phyloP scores from a whole-genome alignment of 1,140 invertebrate genomes.

The Cyclina sinensis region DNA sequence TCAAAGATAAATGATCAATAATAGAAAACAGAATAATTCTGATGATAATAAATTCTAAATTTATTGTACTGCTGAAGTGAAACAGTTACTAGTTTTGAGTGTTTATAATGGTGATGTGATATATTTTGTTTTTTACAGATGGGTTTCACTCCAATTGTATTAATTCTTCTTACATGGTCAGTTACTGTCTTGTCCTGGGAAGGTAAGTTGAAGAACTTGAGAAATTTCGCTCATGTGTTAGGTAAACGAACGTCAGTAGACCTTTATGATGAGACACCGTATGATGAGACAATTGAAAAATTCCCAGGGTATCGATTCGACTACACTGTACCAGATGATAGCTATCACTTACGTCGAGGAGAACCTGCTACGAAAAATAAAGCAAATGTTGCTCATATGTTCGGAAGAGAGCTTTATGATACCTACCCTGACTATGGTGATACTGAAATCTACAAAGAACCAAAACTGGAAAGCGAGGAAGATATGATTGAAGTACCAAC shows the following conservation, averaged over 20 bases:
- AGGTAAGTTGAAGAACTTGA: not conserved
- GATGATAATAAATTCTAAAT: too few relatives aligned
- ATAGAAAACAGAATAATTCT: too few relatives aligned
- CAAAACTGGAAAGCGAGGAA: not conserved
- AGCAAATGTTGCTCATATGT: slow-evolving; percentile 5
- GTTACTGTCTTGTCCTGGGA: not conserved
- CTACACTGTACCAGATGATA: not conserved
- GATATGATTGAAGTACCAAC: not conserved
- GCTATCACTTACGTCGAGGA: not conserved
- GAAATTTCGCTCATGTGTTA: slow-evolving; percentile 12
- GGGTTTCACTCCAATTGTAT: not conserved
- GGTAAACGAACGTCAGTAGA: not conserved
- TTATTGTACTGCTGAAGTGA: too few relatives aligned
- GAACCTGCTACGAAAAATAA: not conserved
- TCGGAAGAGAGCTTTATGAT: slow-evolving; percentile 16
- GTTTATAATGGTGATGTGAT: too few relatives aligned
- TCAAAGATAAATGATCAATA: too few relatives aligned
- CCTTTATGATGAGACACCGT: not conserved
- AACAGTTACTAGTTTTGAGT: too few relatives aligned
- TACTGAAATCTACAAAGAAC: not conserved
- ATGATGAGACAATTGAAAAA: not conserved
- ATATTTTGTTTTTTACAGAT: slow-evolving; percentile 15
- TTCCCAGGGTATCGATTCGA: not conserved
- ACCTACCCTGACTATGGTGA: not conserved
- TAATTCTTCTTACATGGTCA: not conserved